These are phyloP conservation scores for Triplophysa siluroides DNA, from an alignment of 2,113 vertebrate species.

Conservation along the genomic window DNA sequence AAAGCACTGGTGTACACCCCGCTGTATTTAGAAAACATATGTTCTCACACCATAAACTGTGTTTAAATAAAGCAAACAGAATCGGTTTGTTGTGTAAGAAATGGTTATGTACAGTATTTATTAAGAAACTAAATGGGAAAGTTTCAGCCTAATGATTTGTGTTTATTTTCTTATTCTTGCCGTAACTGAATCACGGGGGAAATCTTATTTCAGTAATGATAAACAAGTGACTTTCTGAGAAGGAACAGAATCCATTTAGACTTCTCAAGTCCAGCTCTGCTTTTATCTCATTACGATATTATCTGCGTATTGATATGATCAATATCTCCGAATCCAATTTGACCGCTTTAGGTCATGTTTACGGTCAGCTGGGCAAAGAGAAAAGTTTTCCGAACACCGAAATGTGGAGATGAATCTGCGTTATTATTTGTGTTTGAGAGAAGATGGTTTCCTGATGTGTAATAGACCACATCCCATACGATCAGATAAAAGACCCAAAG, in stretches of 20 bases:
- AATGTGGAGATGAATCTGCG: neutral
- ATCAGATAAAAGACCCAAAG: neutral
- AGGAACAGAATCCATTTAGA: conserved; percentile 49
- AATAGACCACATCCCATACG: neutral
- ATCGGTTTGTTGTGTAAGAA: neutral
- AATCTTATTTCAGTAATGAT: neutral
- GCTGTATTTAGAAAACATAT: conserved; percentile 18
- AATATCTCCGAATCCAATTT: neutral
- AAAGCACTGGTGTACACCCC: conserved; percentile 9
- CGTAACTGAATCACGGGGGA: no score
- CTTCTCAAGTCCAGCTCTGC: conserved; percentile 31
- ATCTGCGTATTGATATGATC: conserved; percentile 15
- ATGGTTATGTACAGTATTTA: neutral
- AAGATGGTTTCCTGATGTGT: neutral
- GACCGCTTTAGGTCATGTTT: neutral
- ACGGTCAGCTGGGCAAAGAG: neutral
- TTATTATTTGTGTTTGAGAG: conserved; percentile 2
- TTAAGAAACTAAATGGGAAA: neutral
- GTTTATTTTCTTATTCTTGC: no score
- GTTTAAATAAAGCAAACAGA: neutral
- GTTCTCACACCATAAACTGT: neutral
- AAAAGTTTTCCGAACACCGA: neutral
- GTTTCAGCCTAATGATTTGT: no score
- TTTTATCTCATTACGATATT: conserved; percentile 49
- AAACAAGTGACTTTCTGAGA: conserved; percentile 14